These are phyloP conservation scores for Tetrao urogallus DNA, from an alignment of 2,113 vertebrate species.

Conservation along the genomic window DNA sequence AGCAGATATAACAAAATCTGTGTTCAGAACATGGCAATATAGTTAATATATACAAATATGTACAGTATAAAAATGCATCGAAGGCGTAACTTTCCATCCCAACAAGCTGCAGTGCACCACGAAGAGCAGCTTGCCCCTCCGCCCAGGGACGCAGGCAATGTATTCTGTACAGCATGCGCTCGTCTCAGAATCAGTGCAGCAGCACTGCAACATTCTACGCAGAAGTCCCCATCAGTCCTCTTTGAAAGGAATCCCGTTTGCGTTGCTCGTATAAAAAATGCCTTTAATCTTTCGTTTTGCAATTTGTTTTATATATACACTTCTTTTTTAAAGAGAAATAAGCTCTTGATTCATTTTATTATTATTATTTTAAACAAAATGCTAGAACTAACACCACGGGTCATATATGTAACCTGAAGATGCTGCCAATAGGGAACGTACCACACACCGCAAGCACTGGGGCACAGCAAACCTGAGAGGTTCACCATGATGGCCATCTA, in stretches of 20 bases:
- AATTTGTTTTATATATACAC: conserved; percentile 28
- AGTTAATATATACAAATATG: conserved; percentile 82
- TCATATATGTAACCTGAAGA: conserved; percentile 11
- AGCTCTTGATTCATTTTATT: neutral
- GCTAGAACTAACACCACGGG: neutral
- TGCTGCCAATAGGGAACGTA: neutral
- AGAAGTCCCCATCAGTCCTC: conserved; percentile 38
- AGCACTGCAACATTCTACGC: conserved; percentile 53
- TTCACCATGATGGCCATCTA: neutral
- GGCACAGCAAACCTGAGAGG: neutral
- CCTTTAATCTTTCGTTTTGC: conserved; percentile 46
- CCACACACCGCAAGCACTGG: neutral
- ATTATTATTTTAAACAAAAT: neutral
- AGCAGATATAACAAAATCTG: conserved; percentile 80
- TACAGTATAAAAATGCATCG: conserved; percentile 81
- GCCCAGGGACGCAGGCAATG: conserved; percentile 41
- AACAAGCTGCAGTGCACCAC: conserved; percentile 62
- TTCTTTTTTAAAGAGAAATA: conserved; percentile 3
- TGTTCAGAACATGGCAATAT: conserved; percentile 77
- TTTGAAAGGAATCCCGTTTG: conserved; percentile 27
- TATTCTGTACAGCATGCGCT: conserved; percentile 77
- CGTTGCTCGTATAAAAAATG: conserved; percentile 55
- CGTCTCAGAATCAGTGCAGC: conserved; percentile 54
- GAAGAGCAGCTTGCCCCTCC: conserved; percentile 46
- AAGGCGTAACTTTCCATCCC: conserved; percentile 66